phyloP scores from a whole-genome alignment of 2,113 vertebrate species.

The Cathartes aura region DNA sequence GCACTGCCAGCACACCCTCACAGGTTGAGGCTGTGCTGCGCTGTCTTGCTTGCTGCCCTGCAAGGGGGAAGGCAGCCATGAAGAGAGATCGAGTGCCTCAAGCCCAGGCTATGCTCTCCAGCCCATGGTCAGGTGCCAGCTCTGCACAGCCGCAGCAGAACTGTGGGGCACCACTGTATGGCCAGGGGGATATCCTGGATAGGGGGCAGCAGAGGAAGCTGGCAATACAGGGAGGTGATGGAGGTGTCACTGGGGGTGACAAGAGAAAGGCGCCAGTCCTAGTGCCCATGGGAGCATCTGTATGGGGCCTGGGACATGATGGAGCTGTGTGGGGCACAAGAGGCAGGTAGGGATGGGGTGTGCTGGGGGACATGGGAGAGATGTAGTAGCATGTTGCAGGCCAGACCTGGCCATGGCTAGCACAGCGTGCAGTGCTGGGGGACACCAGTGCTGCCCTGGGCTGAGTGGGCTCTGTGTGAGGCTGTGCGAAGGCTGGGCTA shows the following conservation, averaged over 20 bases:
- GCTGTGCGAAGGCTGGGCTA: neutral
- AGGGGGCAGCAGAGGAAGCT: neutral
- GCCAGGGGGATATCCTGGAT: neutral
- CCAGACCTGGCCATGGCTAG: neutral
- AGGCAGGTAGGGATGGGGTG: too few relatives aligned
- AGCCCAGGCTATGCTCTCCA: neutral
- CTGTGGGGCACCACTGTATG: neutral
- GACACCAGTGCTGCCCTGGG: neutral
- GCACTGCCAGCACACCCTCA: neutral
- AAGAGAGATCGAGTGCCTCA: neutral
- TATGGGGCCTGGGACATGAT: too few relatives aligned
- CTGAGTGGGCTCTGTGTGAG: neutral
- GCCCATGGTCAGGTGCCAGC: neutral
- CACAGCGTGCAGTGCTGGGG: neutral
- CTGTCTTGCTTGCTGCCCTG: neutral
- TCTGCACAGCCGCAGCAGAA: neutral
- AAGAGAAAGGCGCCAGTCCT: neutral
- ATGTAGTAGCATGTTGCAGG: neutral
- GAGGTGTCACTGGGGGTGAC: neutral
- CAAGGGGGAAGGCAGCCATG: neutral
- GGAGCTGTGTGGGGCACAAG: neutral
- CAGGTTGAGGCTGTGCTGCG: rapidly evolving
- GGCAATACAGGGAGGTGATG: neutral
- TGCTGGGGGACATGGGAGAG: neutral
- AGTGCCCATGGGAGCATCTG: neutral